A percentile compares a stretch with the other conserved stretches of the same genome.
These are phyloP conservation scores for Athrips mouffetella DNA, from an alignment of 2,888 invertebrate species.

Conservation along the genomic window DNA sequence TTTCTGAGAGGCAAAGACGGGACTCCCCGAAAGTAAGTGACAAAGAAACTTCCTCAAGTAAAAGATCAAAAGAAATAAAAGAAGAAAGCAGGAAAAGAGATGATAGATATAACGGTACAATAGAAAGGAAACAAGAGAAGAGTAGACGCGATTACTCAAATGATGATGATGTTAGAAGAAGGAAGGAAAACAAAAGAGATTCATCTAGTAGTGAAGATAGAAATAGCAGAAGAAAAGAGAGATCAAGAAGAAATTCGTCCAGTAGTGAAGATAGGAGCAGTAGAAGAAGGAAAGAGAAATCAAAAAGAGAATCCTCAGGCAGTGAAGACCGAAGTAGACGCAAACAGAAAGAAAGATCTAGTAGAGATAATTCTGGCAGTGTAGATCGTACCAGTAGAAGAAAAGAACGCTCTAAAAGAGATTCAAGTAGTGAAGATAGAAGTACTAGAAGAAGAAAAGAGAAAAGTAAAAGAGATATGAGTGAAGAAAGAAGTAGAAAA, in stretches of 20 bases:
- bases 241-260: neutral
- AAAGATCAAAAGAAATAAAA: conserved; percentile 30
- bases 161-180: conserved; percentile 16
- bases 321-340: conserved; percentile 7
- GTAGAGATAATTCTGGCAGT: conserved; percentile 25
- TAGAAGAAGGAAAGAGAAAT: conserved; percentile 30
- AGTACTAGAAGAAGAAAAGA: conserved; percentile 29
- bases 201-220: conserved; percentile 33
- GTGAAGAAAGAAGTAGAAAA: conserved; percentile 29
- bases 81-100: conserved; percentile 29
- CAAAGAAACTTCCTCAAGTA: conserved; percentile 41
- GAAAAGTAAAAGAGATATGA: conserved; percentile 22
- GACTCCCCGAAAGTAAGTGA: conserved; percentile 32
- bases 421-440: neutral
- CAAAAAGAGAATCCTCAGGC: conserved; percentile 27
- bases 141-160: conserved; percentile 39
- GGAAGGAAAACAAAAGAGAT: conserved; percentile 21
- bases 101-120: conserved; percentile 40
- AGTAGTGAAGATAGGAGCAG: conserved; percentile 2
- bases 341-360: conserved; percentile 22
- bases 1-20: conserved; percentile 30
- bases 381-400: conserved; percentile 32
- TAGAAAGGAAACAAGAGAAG: conserved; percentile 27
- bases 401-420: neutral
- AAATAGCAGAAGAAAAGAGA: conserved; percentile 20